Percentiles rank a stretch among this genome's conserved stretches.
Conservation (phyloP, 2,797 vertebrate genomes). For the Danio aesculapii region DNA sequence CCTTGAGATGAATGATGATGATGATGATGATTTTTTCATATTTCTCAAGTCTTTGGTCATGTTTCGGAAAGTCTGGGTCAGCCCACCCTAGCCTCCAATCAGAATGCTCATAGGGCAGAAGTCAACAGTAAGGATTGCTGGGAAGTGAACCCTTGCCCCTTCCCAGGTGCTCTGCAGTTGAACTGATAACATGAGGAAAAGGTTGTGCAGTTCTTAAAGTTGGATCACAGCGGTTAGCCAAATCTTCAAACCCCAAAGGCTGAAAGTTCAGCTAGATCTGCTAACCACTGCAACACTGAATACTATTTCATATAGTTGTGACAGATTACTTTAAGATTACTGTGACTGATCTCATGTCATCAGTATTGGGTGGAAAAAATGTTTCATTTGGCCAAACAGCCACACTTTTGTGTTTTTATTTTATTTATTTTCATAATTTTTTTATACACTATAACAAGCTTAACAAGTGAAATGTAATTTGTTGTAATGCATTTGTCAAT, state of each 20-base stretch:
- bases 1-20: constrained; percentile 56
- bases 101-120: constrained; percentile 24
- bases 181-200: constrained; percentile 67
- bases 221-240: constrained; percentile 72
- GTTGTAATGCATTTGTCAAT: background rate
- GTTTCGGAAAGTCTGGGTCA: constrained; percentile 46
- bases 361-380: background rate
- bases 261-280: constrained; percentile 71
- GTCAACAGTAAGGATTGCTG: constrained; percentile 56
- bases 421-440: too few species aligned
- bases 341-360: background rate
- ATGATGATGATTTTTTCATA: constrained; percentile 27
- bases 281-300: constrained; percentile 19
- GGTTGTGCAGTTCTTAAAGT: constrained; percentile 51
- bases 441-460: too few species aligned
- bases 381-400: background rate
- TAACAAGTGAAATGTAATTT: background rate
- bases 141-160: constrained; percentile 71
- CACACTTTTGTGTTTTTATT: background rate
- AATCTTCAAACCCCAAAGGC: constrained; percentile 64
- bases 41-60: constrained; percentile 10
- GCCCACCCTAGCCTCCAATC: constrained; percentile 22
- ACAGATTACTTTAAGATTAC: constrained; percentile 6
- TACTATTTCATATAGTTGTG: constrained; percentile 11
- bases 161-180: constrained; percentile 69